Percentiles rank a stretch among this genome's conserved stretches.
These are phyloP conservation scores for Acrocephalus arundinaceus DNA, from an alignment of 2,113 vertebrate species.

Conservation along the genomic window DNA sequence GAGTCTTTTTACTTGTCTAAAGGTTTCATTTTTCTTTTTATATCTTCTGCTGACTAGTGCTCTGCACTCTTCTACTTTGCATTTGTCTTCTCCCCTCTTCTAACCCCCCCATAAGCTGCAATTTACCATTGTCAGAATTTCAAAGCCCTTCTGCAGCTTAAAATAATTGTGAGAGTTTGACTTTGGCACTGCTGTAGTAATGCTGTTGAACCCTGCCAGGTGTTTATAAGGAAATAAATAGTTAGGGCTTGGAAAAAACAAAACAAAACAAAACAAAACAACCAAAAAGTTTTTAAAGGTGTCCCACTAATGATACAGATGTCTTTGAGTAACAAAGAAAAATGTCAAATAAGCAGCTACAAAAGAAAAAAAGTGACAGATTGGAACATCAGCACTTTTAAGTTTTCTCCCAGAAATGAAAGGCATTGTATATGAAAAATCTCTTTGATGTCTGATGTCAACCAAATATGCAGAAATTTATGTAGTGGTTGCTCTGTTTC, in stretches of 20 bases:
- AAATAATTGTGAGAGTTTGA: not conserved
- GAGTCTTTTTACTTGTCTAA: conserved; percentile 10
- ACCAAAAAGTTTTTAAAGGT: not conserved
- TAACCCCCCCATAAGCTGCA: not conserved
- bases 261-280: not conserved
- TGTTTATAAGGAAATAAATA: conserved; percentile 9
- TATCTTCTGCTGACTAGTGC: not conserved
- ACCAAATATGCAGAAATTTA: not conserved
- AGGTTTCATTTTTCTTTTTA: conserved; percentile 9
- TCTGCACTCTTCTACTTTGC: not conserved
- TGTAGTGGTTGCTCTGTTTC: not conserved
- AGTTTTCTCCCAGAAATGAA: not conserved
- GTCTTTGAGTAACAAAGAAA: not conserved
- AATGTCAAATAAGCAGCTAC: not conserved
- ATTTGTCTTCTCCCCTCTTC: not conserved
- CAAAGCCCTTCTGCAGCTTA: conserved; percentile 3
- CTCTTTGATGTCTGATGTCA: not conserved
- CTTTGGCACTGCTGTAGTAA: not conserved
- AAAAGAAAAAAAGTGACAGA: not conserved
- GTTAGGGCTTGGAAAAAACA: not conserved
- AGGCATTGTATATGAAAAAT: not conserved
- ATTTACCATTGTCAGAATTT: conserved; percentile 3
- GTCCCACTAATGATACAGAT: not conserved
- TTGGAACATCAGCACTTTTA: not conserved
- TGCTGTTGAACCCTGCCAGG: not conserved